A percentile compares a stretch with the other conserved stretches of the same genome.
phyloP scores from a whole-genome alignment of 2,113 vertebrate genomes.

The Gopherus flavomarginatus region DNA sequence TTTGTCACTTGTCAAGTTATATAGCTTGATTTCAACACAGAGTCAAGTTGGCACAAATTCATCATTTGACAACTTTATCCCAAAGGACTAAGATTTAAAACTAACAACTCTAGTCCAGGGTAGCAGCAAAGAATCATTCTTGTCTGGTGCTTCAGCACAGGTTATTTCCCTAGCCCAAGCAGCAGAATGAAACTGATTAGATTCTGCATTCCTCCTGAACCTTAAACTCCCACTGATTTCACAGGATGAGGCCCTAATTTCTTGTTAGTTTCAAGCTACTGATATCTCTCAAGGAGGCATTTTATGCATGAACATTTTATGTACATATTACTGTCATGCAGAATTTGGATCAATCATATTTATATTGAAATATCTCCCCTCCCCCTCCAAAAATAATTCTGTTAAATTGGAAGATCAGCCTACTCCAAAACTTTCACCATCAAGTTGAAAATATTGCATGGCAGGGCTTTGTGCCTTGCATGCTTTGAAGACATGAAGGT shows the following conservation, averaged over 20 bases:
- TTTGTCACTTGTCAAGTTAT: not conserved
- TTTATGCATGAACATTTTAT: slow-evolving; percentile 57
- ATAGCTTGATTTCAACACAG: not conserved
- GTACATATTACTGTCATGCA: slow-evolving; percentile 47
- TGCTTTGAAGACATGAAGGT: slow-evolving; percentile 27
- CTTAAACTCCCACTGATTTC: not conserved
- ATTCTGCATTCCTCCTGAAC: not conserved
- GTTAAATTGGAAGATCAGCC: not conserved
- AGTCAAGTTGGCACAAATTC: not conserved
- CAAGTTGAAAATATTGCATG: not conserved
- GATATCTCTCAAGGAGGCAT: slow-evolving; percentile 42
- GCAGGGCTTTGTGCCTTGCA: slow-evolving; percentile 3
- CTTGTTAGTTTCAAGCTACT: slow-evolving; percentile 18
- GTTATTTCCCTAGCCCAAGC: not conserved
- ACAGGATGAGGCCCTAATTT: slow-evolving; percentile 23
- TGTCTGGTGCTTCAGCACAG: not conserved
- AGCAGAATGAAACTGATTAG: not conserved
- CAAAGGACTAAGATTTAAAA: not conserved
- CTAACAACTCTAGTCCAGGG: not conserved
- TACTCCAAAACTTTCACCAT: too few relatives aligned
- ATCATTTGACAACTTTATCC: not conserved
- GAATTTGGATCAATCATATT: slow-evolving; percentile 62
- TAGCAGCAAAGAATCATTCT: not conserved
- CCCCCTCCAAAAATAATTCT: slow-evolving; percentile 12
- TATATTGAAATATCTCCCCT: slow-evolving; percentile 51